These are phyloP conservation scores for Galemys pyrenaicus DNA, from an alignment of 2,113 vertebrate species.

Conservation along the genomic window DNA sequence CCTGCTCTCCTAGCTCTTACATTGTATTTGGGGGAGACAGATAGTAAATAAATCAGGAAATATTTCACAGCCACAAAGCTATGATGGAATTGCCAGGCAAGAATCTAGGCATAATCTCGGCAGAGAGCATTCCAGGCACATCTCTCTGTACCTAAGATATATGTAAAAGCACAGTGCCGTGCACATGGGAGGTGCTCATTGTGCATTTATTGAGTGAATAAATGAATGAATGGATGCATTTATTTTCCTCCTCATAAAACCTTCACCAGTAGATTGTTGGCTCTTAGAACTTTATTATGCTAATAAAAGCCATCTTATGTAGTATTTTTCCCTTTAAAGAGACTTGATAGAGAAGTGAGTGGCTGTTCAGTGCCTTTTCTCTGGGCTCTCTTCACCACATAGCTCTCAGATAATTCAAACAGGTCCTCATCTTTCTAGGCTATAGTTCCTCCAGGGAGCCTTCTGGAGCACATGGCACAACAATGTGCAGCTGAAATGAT, in stretches of 20 bases:
- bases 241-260: not conserved
- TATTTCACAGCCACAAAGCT: not conserved
- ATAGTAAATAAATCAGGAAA: not conserved
- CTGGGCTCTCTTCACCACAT: not conserved
- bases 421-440: not conserved
- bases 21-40: not conserved
- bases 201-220: not conserved
- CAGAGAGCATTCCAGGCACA: not conserved
- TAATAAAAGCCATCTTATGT: not conserved
- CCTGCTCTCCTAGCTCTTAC: not conserved
- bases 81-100: not conserved
- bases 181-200: fast-evolving
- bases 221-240: not conserved
- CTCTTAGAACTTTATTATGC: not conserved
- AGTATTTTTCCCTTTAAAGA: not conserved
- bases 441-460: not conserved
- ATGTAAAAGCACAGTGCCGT: not conserved
- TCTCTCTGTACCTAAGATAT: not conserved
- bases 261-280: not conserved
- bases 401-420: not conserved
- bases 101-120: not conserved
- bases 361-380: not conserved
- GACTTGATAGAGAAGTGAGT: not conserved
- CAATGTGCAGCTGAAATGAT: not conserved
- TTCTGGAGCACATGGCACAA: not conserved